Evolutionary conservation across 2,888 invertebrate species (phyloP).

Genomic region (Nysson spinosus): DNA sequence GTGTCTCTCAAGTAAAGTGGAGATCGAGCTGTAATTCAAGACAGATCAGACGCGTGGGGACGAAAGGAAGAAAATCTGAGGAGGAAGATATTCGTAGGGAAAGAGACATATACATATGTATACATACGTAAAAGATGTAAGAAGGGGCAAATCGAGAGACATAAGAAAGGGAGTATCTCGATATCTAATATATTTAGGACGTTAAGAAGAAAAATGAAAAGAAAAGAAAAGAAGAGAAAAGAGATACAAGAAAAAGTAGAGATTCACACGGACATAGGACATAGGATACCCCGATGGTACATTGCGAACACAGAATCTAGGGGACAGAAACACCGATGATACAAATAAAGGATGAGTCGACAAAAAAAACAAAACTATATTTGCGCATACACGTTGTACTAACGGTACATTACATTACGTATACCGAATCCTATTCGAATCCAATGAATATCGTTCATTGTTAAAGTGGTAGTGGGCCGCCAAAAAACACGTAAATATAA

Average conservation of each 20-base stretch:
- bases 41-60: too few species aligned
- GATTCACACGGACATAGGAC: neutral
- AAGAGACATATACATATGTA: too few species aligned
- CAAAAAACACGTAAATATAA: conserved; percentile 60
- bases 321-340: conserved; percentile 24
- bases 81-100: too few species aligned
- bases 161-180: too few species aligned
- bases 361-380: conserved; percentile 31
- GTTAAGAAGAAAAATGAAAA: neutral
- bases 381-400: conserved; percentile 48
- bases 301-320: neutral
- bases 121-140: too few species aligned
- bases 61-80: too few species aligned
- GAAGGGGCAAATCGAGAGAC: too few species aligned
- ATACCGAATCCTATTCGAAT: conserved; percentile 58
- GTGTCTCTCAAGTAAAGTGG: too few species aligned
- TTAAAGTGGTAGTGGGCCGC: conserved; percentile 62
- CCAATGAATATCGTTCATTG: conserved; percentile 61
- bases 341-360: neutral
- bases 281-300: neutral
- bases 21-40: too few species aligned
- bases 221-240: neutral
- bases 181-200: too few species aligned
- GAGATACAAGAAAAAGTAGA: neutral
- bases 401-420: conserved; percentile 54